Conservation (phyloP, 2,113 vertebrate genomes). For the Etheostoma cragini region DNA sequence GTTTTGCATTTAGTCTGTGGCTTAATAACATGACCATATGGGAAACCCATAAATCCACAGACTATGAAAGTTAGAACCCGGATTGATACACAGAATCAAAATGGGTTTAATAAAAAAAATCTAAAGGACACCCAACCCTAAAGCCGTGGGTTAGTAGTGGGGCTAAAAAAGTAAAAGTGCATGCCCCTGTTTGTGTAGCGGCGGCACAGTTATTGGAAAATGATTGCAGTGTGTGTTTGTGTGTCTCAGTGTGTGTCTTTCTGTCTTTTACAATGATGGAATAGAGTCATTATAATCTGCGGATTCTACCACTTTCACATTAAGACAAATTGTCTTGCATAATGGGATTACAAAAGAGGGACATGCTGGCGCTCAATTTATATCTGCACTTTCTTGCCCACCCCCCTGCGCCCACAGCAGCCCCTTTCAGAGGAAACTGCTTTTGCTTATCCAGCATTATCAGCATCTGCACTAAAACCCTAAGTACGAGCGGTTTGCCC, state of each 20-base stretch:
- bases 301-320: constrained; percentile 75
- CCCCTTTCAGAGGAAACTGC: constrained; percentile 60
- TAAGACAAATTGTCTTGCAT: constrained; percentile 77
- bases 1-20: constrained; percentile 3
- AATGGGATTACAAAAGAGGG: constrained; percentile 81
- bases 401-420: constrained; percentile 27
- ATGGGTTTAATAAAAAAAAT: background rate
- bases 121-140: background rate
- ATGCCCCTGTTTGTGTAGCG: background rate
- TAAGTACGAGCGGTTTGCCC: constrained; percentile 60
- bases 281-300: constrained; percentile 74
- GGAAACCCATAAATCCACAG: constrained; percentile 10
- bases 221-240: constrained; percentile 37
- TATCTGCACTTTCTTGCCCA: constrained; percentile 43
- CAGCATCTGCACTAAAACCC: constrained; percentile 72
- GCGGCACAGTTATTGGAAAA: constrained; percentile 48
- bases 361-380: constrained; percentile 71
- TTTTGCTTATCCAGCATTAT: constrained; percentile 81
- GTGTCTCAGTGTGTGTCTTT: background rate
- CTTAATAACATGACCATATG: constrained; percentile 11
- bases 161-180: constrained; percentile 14
- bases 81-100: background rate
- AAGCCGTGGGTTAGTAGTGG: background rate
- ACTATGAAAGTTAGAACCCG: background rate
- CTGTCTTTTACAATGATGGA: constrained; percentile 65